Base-by-base conservation (phyloP, 2,113 vertebrate genomes). In the Zosterops japonicus region DNA sequence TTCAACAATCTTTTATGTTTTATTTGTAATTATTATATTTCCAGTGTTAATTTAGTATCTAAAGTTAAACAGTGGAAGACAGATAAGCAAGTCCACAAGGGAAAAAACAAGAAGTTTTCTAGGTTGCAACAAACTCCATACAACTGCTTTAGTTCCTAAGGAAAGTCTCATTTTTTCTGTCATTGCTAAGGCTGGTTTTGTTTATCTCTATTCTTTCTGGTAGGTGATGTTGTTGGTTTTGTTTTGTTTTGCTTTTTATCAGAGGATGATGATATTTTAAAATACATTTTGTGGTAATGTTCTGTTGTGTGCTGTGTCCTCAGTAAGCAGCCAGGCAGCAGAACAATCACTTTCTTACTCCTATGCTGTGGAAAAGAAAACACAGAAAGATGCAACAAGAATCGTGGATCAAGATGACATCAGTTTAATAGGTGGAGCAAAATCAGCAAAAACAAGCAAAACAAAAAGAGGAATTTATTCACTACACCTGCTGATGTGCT, bases 311-410 rank as follows among this genome's bases (percentile, higher is more conserved):
- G 16, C n/a, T 67, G 7, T 31, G 39, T 55, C 25, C 29, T 44
- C 31, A 33, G 52, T 4, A 27, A 78, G 59, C 8, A 29, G 22
- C 22, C n/a, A 56, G 36, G 11, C 24, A 75, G 17, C n/a, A 8
- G 4, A 9, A 53, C 4, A 33, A 7, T 8, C 3, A 0, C 19
- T 60, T 56, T 8, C 41, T 70, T 21, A 5, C 18, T 31, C 6
- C 13, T 57, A 8, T 82, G 15, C 35, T 5, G 1, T 1, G 2
- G 31, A 21, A 79, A 5, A 11, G 18, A 74, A 31, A 86, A 61
- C 50, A 77, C 4, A 39, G 33, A 63, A 64, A 59, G 12, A 24
- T 24, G 33, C 8, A 27, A 35, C 17, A 75, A 42, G 29, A 82
- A 47, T 44, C 28, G 7, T 23, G 6, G 29, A 49, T n/a, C 1